Evolutionary conservation across 2,797 vertebrate genomes (phyloP), one percentile per base, ranked within the genome.

Genomic region (Carapus acus): DNA sequence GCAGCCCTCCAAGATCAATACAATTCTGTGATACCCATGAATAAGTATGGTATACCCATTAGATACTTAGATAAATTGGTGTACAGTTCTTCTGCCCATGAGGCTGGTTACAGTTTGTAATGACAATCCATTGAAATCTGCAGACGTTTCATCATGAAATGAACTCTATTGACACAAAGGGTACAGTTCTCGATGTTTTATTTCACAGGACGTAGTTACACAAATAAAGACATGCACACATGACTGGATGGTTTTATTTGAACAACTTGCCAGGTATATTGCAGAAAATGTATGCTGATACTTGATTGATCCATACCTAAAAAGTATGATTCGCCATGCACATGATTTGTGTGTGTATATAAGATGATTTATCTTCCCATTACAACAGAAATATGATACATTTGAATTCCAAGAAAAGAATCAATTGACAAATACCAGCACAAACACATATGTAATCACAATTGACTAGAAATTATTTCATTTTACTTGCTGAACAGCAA

Each of bases 201-300:
- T 70, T 75, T 43, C 34, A 54, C 21, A 45, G 56, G 62, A 62
- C 62, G 70, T 81, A 80, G 76, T 81, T 80, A 83, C 80, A 82
- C 71, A 78, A 57, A 45, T 71, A 58, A 79, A 72, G 41, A 36
- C 83, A 81, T 72, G 80, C 76, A 22, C 69, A 61, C 68, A 33
- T 18, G 17, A 23, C n/a, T n/a, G n/a, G n/a, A n/a, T n/a, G n/a
- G n/a, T 17, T 54, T 8, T 53, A 36, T 69, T 42, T 67, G 64
- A 71, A 49, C 33, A 21, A 70, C 57, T 56, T 67, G 54, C 67
- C 55, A 43, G 69, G 43, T 43, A 52, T 65, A 41, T 73, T 47
- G 67, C 70, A 57, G 64, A 62, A n/a, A n/a, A n/a, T n/a, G n/a
- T n/a, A n/a, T n/a, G n/a, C n/a, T n/a, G n/a, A n/a, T n/a, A n/a